These are phyloP conservation scores for Baronia brevicornis DNA, from an alignment of 2,888 invertebrate genomes.

Conservation along the genomic window DNA sequence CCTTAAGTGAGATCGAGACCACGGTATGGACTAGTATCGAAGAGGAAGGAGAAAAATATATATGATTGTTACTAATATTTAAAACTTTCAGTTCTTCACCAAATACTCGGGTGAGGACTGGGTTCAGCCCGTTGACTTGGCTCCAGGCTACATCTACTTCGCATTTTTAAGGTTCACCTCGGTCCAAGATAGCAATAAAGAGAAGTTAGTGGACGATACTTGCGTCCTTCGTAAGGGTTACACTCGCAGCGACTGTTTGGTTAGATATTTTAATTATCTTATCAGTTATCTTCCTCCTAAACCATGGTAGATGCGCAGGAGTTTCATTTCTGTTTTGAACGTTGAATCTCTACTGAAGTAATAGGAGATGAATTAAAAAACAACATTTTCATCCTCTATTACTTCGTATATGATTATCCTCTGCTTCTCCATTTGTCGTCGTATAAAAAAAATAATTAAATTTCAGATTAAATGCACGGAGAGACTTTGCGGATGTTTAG, in stretches of 20 bases:
- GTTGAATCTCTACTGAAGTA: too few relatives aligned
- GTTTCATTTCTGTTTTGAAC: too few relatives aligned
- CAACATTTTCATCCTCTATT: too few relatives aligned
- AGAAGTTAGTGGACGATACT: conserved; percentile 28
- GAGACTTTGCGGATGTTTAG: conserved; percentile 43
- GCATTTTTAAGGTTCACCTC: conserved; percentile 36
- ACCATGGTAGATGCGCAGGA: not conserved
- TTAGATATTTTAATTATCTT: conserved; percentile 6
- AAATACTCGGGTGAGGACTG: conserved; percentile 40
- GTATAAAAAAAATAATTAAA: too few relatives aligned
- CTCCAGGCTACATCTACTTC: conserved; percentile 35
- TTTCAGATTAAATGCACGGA: conserved; percentile 46
- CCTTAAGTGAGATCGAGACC: too few relatives aligned
- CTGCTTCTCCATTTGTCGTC: too few relatives aligned
- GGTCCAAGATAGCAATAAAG: conserved; percentile 29
- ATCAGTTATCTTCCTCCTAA: not conserved
- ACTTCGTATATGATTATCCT: too few relatives aligned
- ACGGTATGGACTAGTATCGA: too few relatives aligned
- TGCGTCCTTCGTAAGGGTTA: conserved; percentile 17
- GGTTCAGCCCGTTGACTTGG: conserved; percentile 27
- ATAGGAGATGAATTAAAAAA: too few relatives aligned
- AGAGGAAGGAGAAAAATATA: too few relatives aligned
- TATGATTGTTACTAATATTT: too few relatives aligned
- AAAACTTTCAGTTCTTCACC: conserved; percentile 36
- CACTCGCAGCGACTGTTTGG: conserved; percentile 23